Percentiles rank a stretch among this genome's conserved stretches.
Conservation (phyloP, 2,113 vertebrate species). For the Apodemus speciosus region DNA sequence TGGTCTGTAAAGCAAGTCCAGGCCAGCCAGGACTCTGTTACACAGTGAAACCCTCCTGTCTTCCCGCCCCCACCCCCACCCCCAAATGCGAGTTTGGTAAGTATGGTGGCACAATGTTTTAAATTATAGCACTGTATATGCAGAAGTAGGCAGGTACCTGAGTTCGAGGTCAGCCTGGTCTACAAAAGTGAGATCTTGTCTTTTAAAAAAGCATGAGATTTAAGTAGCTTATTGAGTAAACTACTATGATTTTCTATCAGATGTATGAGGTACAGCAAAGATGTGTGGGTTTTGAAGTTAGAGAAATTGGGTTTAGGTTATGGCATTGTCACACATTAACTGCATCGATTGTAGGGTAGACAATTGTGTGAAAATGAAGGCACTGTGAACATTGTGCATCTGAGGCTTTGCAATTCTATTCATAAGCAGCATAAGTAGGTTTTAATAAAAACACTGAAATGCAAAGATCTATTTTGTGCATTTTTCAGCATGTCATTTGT, state of each 20-base stretch:
- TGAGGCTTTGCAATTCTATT: conserved; percentile 34
- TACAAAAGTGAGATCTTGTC: not conserved
- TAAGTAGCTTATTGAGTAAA: conserved; percentile 4
- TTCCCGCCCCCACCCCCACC: no score
- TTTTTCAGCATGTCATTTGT: not conserved
- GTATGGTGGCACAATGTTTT: not conserved
- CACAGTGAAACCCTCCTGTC: no score
- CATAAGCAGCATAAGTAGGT: not conserved
- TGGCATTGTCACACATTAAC: not conserved
- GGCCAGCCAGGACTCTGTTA: no score
- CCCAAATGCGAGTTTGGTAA: not conserved
- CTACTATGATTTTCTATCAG: not conserved
- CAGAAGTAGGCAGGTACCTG: not conserved
- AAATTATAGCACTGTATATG: not conserved
- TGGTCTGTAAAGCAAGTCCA: no score
- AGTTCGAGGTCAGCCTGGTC: not conserved
- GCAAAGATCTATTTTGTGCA: not conserved
- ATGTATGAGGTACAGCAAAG: not conserved
- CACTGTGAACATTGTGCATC: conserved; percentile 5
- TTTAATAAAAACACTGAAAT: conserved; percentile 17
- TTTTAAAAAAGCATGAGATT: not conserved
- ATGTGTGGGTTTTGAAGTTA: not conserved
- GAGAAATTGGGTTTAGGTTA: not conserved
- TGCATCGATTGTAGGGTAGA: not conserved
- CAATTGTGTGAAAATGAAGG: not conserved